Conservation (phyloP, 2,888 invertebrate species). For the Ennomos fuscantarius region DNA sequence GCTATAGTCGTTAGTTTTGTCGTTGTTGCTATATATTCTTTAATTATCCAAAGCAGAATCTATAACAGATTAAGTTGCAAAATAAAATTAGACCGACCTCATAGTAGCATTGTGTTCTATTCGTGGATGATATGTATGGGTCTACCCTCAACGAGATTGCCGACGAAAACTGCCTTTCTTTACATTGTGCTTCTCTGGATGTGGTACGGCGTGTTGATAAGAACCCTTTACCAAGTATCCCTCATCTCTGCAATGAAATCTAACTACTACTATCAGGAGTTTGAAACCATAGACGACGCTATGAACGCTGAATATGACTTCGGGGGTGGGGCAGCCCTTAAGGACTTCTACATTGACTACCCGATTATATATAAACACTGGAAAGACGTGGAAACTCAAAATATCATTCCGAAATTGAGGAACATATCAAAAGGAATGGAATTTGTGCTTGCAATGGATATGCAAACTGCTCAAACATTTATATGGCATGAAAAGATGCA, state of each 20-base stretch:
- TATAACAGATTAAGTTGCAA: constrained; percentile 40
- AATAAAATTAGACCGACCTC: constrained; percentile 35
- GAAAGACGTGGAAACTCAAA: constrained; percentile 49
- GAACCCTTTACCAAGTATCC: constrained; percentile 70
- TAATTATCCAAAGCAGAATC: constrained; percentile 50
- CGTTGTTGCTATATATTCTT: constrained; percentile 51
- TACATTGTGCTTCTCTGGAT: constrained; percentile 63
- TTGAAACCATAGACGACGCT: constrained; percentile 62
- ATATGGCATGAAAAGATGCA: constrained; percentile 46
- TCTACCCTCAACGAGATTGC: constrained; percentile 53
- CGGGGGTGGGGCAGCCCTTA: constrained; percentile 65
- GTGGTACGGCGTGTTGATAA: constrained; percentile 68
- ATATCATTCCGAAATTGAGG: constrained; percentile 51
- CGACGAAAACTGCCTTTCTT: constrained; percentile 53
- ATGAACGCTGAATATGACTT: constrained; percentile 58
- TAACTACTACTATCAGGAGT: constrained; percentile 54
- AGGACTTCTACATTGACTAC: constrained; percentile 64
- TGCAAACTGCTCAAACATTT: constrained; percentile 51
- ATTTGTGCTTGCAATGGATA: constrained; percentile 64
- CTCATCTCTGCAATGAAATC: constrained; percentile 67
- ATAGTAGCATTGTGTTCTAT: constrained; percentile 54
- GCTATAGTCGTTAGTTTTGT: constrained; percentile 55
- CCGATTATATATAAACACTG: constrained; percentile 60
- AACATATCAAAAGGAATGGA: constrained; percentile 58
- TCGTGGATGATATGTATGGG: constrained; percentile 70